Evolutionary conservation across 2,888 invertebrate species (phyloP), one percentile per base, ranked within the genome.

Genomic region (Griposia aprilina): DNA sequence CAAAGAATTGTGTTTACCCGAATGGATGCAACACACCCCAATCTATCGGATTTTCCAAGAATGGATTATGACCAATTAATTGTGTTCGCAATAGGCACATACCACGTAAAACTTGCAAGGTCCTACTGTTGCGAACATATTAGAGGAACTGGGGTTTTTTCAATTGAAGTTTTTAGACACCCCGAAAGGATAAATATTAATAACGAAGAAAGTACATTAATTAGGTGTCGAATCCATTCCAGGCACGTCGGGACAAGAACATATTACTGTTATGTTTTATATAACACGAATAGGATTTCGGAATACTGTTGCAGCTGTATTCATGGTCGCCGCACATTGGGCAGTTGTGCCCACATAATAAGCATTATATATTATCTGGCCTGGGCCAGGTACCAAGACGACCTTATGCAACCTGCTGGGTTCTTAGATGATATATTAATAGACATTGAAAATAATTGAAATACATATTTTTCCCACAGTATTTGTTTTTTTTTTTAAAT

Each of bases 121-220:
- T 73, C 73, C 36, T 80, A 80, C 57, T 80, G 57, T 50, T 36
- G 65, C 50, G 71, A 79, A 66, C 80, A 80, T 74, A 74, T 77
- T 23, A 69, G 80, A 52, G 72, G 45, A 60, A 68, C 50, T 63
- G 72, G 80, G 41, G 60, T 63, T 57, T 80, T 71, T 57, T 50
- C 50, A 48, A 79, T 79, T 48, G 79, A 79, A 70, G 57, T 71
- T 63, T 75, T 66, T 68, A 55, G 74, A 66, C 68, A 75, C 57
- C 74, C 55, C 50, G 74, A 75, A 66, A 66, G 36, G 36, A 66
- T 66, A 65, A 52, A 55, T 57, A 66, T 66, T 57, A 74, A 74
- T 52, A 65, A 45, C 41, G 69, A 70, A 70, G 69, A 69, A 55
- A 41, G 55, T 57, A 69, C 55, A 57, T 55, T 74, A 55, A 65